Base-by-base conservation (phyloP, 2,797 vertebrate species). In the Melanogrammus aeglefinus region DNA sequence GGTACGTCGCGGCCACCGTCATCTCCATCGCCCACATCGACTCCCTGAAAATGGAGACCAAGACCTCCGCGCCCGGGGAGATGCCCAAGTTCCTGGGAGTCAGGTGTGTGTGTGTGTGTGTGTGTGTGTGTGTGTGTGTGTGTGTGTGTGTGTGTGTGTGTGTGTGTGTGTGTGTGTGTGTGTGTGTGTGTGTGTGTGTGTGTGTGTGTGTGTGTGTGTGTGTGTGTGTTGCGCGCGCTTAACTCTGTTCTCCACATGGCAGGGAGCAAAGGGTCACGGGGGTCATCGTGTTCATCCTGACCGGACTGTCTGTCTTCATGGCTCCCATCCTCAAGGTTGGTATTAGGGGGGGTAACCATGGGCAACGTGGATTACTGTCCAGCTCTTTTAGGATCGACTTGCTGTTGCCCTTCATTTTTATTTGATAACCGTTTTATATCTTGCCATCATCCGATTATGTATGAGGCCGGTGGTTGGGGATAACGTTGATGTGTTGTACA, bases 11-110 rank as follows among this genome's bases (percentile, higher is more conserved):
- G 0, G 98, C 98, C 33, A 99, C 98, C 0, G 98, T 99, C 81
- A 99, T 99, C 92, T 99, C 98, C 86, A 99, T 99, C 0, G 98
- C 98, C 27, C 98, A 99, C 89, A 97, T 99, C 0, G 98, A 99
- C 91, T 99, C 97, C 71, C 92, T 99, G 90, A 99, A 98, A 92
- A 99, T 99, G 98, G 98, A 99, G 92, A 99, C 98, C 0, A 90
- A 99, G 92, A 99, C 98, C 0, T 99, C 97, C 0, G 98, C 98
- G 0, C 98, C 98, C 0, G 98, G 98, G 77, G 98, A 99, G 71
- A 95, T 96, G 86, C 98, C 98, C 13, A 99, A 98, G 86, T 99
- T 99, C 88, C 92, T 99, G 41, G 98, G 98, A 79, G 98, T 99
- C 83, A 96, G 98, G 98, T 98, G 86, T 33, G 92, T 21, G 24